Evolutionary conservation across 30 jellyfish, hydroid and myxozoan species (phyloP).

Genomic region (Pseudorhiza aurosa): DNA sequence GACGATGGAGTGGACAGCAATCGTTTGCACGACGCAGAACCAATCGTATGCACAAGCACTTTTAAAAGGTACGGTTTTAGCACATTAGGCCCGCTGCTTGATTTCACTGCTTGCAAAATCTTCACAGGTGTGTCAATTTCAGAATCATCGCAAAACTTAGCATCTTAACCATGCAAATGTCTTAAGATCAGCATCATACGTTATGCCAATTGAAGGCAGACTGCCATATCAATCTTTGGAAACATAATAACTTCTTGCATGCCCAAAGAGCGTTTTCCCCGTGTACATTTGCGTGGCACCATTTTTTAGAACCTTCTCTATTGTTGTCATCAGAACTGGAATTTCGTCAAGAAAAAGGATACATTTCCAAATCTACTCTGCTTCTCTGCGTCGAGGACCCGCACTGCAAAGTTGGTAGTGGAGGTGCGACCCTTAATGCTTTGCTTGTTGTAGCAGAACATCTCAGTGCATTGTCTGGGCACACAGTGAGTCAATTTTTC

Average conservation of each 20-base stretch:
- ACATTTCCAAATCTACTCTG: constrained; percentile 70
- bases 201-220: no score
- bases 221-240: no score
- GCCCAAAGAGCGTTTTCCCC: no score
- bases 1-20: constrained; percentile 81
- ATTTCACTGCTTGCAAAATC: no score
- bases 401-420: constrained; percentile 89
- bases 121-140: no score
- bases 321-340: constrained; percentile 54
- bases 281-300: no score
- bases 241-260: no score
- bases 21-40: constrained; percentile 80
- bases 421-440: constrained; percentile 98
- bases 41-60: constrained; percentile 83
- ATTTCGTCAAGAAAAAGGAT: constrained; percentile 80
- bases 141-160: no score
- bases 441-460: constrained; percentile 93
- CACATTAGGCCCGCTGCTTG: no score
- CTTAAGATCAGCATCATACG: no score
- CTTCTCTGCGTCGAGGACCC: constrained; percentile 93
- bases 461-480: constrained; percentile 89
- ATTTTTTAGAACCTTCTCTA: not conserved
- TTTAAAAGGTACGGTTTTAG: constrained; percentile 72
- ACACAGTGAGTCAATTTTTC: constrained; percentile 87
- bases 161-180: no score